Base-by-base conservation (phyloP, 2,888 invertebrate species). In the Drosophila greeni region DNA sequence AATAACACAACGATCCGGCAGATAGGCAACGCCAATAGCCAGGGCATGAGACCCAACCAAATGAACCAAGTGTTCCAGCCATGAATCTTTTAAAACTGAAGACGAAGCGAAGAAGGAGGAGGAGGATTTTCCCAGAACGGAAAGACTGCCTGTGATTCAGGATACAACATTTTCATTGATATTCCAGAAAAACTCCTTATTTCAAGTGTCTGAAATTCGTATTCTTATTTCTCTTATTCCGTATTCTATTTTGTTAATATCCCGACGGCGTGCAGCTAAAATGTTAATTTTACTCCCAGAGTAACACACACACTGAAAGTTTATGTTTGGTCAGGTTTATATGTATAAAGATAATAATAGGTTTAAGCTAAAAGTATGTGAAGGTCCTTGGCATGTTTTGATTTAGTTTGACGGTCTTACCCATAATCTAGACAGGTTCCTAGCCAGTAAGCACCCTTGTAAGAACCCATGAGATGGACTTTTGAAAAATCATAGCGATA, bases 1-100 rank as follows among this genome's bases (percentile, higher is more conserved):
- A 36, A 55, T 2, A 20, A 47, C 29, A 43, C 64, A 71, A 34
- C 55, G 49, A 66, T 56, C 72, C 67, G 61, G 47, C 60, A 65
- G 70, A 52, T 36, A 5, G 52, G 51, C 42, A 51, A 53, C 72
- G 68, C 54, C 52, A 62, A 58, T 70, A 56, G 3, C 24, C 82
- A 62, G 26, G 52, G 37, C 42, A 72, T 86, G 54, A 75, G 83
- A 5, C 70, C 75, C 33, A 85, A 68, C 36, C 86, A 75, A 67
- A 45, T 79, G 26, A 78, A 72, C 58, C 70, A 74, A 40, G 62
- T 67, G 33, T 84, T 55, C 36, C 82, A 69, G 36, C 84, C 69
- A 80, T 84, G 43, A 79, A 48, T 36, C 39, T 26, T 26, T 26
- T 7, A 49, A 12, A 37, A 26, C n/a, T 11, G 3, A 37, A 29